A percentile compares a stretch with the other conserved stretches of the same genome.
These are phyloP conservation scores for Oryzias melastigma DNA, from an alignment of 2,113 vertebrate genomes.

Conservation along the genomic window DNA sequence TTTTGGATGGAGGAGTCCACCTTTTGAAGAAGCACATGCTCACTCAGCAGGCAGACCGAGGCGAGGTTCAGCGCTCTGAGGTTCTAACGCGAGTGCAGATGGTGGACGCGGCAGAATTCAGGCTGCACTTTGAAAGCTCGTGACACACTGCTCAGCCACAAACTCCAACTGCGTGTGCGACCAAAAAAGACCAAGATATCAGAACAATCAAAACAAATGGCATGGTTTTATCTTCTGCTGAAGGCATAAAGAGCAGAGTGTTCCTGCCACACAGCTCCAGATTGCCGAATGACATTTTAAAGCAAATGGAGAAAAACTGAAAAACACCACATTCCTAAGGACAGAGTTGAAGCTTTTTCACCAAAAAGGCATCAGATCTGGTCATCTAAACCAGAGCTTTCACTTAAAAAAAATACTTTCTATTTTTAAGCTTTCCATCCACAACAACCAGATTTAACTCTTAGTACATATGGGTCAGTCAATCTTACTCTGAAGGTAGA, in stretches of 20 bases:
- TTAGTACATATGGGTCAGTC: not conserved
- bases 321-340: slow-evolving; percentile 16
- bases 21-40: slow-evolving; percentile 57
- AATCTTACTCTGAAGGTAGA: not conserved
- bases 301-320: slow-evolving; percentile 32
- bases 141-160: slow-evolving; percentile 22
- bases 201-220: slow-evolving; percentile 46
- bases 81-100: slow-evolving; percentile 51
- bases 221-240: slow-evolving; percentile 36
- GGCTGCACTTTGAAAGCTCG: slow-evolving; percentile 30
- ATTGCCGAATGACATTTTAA: slow-evolving; percentile 56
- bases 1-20: slow-evolving; percentile 40
- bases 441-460: not conserved
- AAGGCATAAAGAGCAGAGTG: slow-evolving; percentile 19
- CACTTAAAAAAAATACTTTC: not conserved
- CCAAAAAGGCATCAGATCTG: slow-evolving; percentile 13
- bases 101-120: slow-evolving; percentile 43
- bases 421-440: not conserved
- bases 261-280: slow-evolving; percentile 19
- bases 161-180: slow-evolving; percentile 24
- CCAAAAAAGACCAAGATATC: slow-evolving; percentile 46
- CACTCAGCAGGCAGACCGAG: slow-evolving; percentile 53
- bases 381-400: not conserved
- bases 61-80: slow-evolving; percentile 35
- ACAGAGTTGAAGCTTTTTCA: not conserved